Evolutionary conservation across 2,888 invertebrate species (phyloP).

Genomic region (Limnephilus lunatus): DNA sequence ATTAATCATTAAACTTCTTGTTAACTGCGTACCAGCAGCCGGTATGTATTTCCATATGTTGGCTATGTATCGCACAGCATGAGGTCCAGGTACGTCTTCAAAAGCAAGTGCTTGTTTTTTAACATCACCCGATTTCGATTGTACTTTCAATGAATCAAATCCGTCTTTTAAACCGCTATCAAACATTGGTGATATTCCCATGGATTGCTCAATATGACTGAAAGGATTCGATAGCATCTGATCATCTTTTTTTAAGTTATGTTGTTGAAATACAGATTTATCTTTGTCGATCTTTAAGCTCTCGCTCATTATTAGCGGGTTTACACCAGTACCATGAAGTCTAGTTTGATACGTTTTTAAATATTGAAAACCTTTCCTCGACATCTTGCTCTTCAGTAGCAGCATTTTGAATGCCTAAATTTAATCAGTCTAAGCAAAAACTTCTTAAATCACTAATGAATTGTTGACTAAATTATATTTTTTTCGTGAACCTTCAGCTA

Average conservation of each 20-base stretch:
- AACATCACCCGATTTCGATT: background rate
- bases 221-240: constrained; percentile 35
- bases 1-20: constrained; percentile 75
- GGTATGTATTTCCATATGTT: constrained; percentile 80
- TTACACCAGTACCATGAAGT: constrained; percentile 38
- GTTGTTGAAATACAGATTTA: background rate
- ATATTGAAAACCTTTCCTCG: constrained; percentile 9
- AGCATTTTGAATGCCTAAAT: constrained; percentile 22
- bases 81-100: constrained; percentile 82
- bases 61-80: constrained; percentile 77
- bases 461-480: background rate
- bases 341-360: background rate
- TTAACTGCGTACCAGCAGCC: constrained; percentile 80
- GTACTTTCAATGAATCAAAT: constrained; percentile 19
- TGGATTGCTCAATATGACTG: constrained; percentile 28
- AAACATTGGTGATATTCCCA: constrained; percentile 35
- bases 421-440: background rate
- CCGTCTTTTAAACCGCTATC: constrained; percentile 19
- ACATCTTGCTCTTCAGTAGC: constrained; percentile 5
- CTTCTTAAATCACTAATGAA: background rate
- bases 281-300: constrained; percentile 33
- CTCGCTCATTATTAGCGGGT: constrained; percentile 23
- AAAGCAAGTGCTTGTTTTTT: constrained; percentile 72
- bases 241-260: constrained; percentile 12
- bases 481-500: background rate